Evolutionary conservation across 2,888 invertebrate species (phyloP).

Genomic region (Drosophila anomalata): DNA sequence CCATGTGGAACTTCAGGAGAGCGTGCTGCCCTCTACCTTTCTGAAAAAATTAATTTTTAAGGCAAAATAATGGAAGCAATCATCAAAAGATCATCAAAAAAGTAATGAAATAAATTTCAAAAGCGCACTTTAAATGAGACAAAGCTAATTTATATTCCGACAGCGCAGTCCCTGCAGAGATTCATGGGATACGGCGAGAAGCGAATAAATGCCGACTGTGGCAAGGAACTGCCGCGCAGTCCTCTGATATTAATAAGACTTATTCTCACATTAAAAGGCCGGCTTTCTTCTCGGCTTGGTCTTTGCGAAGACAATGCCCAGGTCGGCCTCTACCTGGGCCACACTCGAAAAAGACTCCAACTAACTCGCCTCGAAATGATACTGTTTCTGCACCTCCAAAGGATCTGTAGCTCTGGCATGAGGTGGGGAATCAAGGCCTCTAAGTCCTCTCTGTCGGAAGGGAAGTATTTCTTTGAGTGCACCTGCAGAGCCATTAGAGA

Average conservation of each 20-base stretch:
- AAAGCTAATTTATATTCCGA: conserved; percentile 63
- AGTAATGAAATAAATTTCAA: conserved; percentile 55
- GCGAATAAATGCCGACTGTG: conserved; percentile 26
- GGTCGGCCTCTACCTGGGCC: not conserved
- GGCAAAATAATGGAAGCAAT: conserved; percentile 51
- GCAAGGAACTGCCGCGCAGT: conserved; percentile 3
- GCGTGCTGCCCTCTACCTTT: not conserved
- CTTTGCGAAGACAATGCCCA: conserved; percentile 4
- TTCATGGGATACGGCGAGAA: conserved; percentile 19
- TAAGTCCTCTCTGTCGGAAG: not conserved
- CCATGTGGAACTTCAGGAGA: not conserved
- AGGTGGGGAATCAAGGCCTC: too few species aligned
- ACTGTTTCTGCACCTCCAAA: not conserved
- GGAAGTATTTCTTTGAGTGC: not conserved
- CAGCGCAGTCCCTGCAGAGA: conserved; percentile 35
- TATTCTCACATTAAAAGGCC: conserved; percentile 46
- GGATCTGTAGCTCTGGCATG: not conserved
- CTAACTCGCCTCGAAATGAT: not conserved
- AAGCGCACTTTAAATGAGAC: conserved; percentile 54
- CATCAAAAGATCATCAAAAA: conserved; percentile 60
- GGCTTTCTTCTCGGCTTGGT: not conserved
- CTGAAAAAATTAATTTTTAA: conserved; percentile 16
- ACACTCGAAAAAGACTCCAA: not conserved
- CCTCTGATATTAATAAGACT: conserved; percentile 49
- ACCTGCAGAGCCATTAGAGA: conserved; percentile 1